Evolutionary conservation across 2,888 invertebrate species (phyloP), one percentile per base, ranked within the genome.

Genomic region (Tetranychus truncatus): DNA sequence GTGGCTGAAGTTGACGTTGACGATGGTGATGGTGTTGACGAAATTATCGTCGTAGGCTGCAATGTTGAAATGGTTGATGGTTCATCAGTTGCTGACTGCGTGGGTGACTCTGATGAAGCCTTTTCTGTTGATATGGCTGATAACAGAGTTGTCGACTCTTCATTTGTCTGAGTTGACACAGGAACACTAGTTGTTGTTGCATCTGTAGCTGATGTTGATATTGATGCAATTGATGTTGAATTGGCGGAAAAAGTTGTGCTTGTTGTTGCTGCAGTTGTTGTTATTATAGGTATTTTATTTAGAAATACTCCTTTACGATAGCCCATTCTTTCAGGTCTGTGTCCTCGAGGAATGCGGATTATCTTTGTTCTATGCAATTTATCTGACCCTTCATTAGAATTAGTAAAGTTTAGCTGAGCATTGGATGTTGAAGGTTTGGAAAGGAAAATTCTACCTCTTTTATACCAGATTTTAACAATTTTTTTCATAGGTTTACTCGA

Each of bases 381-480:
- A 9, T 55, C 55, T 55, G 9, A 5, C 5, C 34, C 34, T 34
- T 34, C 34, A 34, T 34, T 34, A 34, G 34, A 34, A 34, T 34
- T 34, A 34, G 34, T 34, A 34, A 34, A 34, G 5, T 34, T 34
- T 34, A 34, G 34, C 5, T 34, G 34, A 34, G 4, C 34, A 5
- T 34, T 34, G 4, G 55, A 55, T 55, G 55, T 15, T 15, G 55
- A 6, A 15, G 11, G 11, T 6, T 55, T 15, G 55, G 55, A 55
- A 1, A 55, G 11, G 55, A 69, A 24, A 24, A 69, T 11, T 24
- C 34, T 69, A 20, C 69, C 69, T 69, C 34, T 69, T 11, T 69
- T 69, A 21, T 69, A 69, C 21, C 20, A 69, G 34, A 69, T 20
- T 69, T 69, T 69, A 9, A 69, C 34, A 69, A 69, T 69, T 69